Conservation (phyloP, 1,140 invertebrate genomes). For the Melipona quadrifasciata region DNA sequence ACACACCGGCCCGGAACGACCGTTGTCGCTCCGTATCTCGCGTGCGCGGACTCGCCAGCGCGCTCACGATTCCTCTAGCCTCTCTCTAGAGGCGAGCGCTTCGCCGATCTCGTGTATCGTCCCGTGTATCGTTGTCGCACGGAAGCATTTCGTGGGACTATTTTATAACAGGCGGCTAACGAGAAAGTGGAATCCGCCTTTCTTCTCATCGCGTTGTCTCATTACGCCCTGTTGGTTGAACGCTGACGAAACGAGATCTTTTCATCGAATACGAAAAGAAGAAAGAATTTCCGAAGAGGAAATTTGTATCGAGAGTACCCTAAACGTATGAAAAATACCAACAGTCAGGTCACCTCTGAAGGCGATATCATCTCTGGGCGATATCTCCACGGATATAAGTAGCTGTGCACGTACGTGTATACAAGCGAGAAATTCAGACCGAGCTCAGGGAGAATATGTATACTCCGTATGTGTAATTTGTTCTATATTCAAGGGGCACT, state of each 20-base stretch:
- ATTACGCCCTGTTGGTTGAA: not conserved
- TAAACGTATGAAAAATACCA: not conserved
- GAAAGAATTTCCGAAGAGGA: not conserved
- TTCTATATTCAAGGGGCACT: conserved; percentile 43
- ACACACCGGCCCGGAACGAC: not conserved
- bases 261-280: not conserved
- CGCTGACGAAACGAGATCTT: not conserved
- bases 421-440: conserved; percentile 14
- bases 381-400: not conserved
- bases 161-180: conserved; percentile 13
- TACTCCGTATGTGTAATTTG: conserved; percentile 35
- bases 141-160: conserved; percentile 30
- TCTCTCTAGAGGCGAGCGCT: conserved; percentile 1
- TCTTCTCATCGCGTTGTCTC: not conserved
- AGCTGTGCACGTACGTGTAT: conserved; percentile 1
- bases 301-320: not conserved
- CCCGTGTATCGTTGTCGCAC: conserved; percentile 24
- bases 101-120: conserved; percentile 42
- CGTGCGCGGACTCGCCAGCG: conserved; percentile 8
- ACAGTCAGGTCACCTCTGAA: conserved; percentile 14
- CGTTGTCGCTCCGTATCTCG: conserved; percentile 58
- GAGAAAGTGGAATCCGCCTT: conserved; percentile 28
- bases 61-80: conserved; percentile 8
- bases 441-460: conserved; percentile 6
- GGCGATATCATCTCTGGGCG: conserved; percentile 8